phyloP scores from a whole-genome alignment of 37 sponge, comb jelly and placozoan species.

The Halichondria panicea region DNA sequence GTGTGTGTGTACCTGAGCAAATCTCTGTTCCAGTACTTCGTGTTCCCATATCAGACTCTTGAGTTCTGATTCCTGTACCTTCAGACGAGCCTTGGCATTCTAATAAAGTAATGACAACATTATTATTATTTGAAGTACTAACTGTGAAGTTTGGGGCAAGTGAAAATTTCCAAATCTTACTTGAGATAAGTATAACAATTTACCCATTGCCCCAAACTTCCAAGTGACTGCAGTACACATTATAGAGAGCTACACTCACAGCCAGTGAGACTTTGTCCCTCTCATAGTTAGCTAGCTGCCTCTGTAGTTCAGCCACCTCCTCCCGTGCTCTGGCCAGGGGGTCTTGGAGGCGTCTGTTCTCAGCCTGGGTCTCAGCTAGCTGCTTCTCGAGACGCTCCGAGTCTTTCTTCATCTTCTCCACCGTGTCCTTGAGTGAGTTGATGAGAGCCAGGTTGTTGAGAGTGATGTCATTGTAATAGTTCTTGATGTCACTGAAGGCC shows the following conservation, averaged over 20 bases:
- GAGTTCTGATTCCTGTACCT: slow-evolving; percentile 90
- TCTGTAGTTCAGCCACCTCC: slow-evolving; percentile 91
- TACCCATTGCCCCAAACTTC: no score
- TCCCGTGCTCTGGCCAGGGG: slow-evolving; percentile 91
- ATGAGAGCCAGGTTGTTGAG: slow-evolving; percentile 98
- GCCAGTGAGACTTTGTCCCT: slow-evolving; percentile 89
- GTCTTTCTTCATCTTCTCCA: slow-evolving; percentile 98
- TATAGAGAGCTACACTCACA: slow-evolving; percentile 37
- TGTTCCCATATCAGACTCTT: slow-evolving; percentile 97
- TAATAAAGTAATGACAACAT: slow-evolving; percentile 1
- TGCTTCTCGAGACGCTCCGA: slow-evolving; percentile 94
- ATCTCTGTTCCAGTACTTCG: slow-evolving; percentile 95
- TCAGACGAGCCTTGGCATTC: slow-evolving; percentile 95
- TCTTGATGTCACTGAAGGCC: slow-evolving; percentile 99
- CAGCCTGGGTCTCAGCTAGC: slow-evolving; percentile 89
- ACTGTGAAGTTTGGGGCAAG: no score
- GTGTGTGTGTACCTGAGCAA: slow-evolving; percentile 67
- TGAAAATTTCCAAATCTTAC: no score
- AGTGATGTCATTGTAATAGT: slow-evolving; percentile 99
- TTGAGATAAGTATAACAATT: no score
- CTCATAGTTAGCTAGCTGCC: slow-evolving; percentile 90
- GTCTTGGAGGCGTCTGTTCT: slow-evolving; percentile 89
- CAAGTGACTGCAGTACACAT: no score
- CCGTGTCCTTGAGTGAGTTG: slow-evolving; percentile 98
- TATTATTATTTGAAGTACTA: not conserved